Percentiles rank a stretch among this genome's conserved stretches.
These are phyloP conservation scores for Leptinotarsa rubiginosa DNA, from an alignment of 2,888 invertebrate species.

Conservation along the genomic window DNA sequence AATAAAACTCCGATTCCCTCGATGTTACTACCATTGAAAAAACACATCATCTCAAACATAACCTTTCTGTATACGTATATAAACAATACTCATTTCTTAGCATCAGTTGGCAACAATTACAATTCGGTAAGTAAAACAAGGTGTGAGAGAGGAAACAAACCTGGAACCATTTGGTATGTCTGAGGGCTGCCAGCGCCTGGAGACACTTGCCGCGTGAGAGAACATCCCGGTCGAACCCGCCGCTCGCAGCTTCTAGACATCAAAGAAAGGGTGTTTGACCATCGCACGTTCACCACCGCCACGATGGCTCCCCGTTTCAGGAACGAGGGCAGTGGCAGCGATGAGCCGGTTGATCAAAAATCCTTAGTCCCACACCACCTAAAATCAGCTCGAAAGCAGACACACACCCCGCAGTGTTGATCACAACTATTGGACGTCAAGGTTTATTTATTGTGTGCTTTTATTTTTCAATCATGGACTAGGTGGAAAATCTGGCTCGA, in stretches of 20 bases:
- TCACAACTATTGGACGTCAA: slow-evolving; percentile 63
- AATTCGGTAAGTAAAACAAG: slow-evolving; percentile 38
- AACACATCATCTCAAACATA: slow-evolving; percentile 60
- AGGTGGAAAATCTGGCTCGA: neutral
- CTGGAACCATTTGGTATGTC: slow-evolving; percentile 99
- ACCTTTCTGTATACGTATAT: neutral
- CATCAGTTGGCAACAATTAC: neutral
- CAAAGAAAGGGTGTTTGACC: slow-evolving; percentile 81
- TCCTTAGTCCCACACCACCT: slow-evolving; percentile 71
- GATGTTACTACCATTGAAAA: slow-evolving; percentile 45
- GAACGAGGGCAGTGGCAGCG: slow-evolving; percentile 36
- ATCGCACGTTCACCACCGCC: slow-evolving; percentile 66
- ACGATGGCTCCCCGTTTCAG: slow-evolving; percentile 7
- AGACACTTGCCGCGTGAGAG: slow-evolving; percentile 99
- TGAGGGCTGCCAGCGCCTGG: slow-evolving; percentile 99
- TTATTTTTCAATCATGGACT: neutral
- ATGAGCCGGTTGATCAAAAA: slow-evolving; percentile 74
- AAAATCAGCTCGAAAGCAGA: slow-evolving; percentile 64
- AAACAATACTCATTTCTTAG: neutral
- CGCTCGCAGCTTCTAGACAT: slow-evolving; percentile 74
- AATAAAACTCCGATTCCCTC: slow-evolving; percentile 49
- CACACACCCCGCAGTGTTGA: slow-evolving; percentile 59
- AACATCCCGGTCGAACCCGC: slow-evolving; percentile 86
- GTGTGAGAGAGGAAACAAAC: slow-evolving; percentile 75
- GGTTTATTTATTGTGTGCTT: neutral